phyloP scores from a whole-genome alignment of 1,140 invertebrate genomes.

The Tenebrio molitor region DNA sequence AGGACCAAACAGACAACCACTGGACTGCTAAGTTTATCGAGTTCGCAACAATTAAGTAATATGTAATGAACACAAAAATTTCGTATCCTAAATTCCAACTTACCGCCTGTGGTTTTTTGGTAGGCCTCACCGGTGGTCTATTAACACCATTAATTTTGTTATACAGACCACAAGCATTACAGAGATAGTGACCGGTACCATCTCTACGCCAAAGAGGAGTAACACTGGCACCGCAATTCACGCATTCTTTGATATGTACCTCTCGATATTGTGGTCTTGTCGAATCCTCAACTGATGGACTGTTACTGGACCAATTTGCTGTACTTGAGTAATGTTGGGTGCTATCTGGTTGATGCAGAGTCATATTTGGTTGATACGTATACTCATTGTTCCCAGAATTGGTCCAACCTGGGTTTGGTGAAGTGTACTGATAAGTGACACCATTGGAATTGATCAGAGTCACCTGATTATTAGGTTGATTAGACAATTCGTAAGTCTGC shows the following conservation, averaged over 20 bases:
- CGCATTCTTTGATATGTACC: slow-evolving; percentile 85
- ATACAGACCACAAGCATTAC: slow-evolving; percentile 90
- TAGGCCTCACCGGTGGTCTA: slow-evolving; percentile 75
- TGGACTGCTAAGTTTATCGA: slow-evolving; percentile 3
- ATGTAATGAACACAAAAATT: slow-evolving; percentile 23
- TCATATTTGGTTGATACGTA: slow-evolving; percentile 36
- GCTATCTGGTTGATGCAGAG: slow-evolving; percentile 48
- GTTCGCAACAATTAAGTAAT: neutral
- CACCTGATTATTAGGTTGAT: slow-evolving; percentile 43
- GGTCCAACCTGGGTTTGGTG: slow-evolving; percentile 8
- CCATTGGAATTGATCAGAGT: no score
- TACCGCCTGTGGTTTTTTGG: slow-evolving; percentile 71
- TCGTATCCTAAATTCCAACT: slow-evolving; percentile 56
- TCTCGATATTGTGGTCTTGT: slow-evolving; percentile 59
- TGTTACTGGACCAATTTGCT: slow-evolving; percentile 43
- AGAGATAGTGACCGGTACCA: slow-evolving; percentile 90
- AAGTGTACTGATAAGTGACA: slow-evolving; percentile 43
- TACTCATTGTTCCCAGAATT: slow-evolving; percentile 52
- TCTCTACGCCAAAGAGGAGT: slow-evolving; percentile 92
- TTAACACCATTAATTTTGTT: slow-evolving; percentile 90
- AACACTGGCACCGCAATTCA: slow-evolving; percentile 88
- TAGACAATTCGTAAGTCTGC: slow-evolving; percentile 5
- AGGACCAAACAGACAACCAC: slow-evolving; percentile 2
- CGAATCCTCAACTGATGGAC: slow-evolving; percentile 2
- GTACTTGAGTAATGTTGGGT: slow-evolving; percentile 48